Evolutionary conservation across 1,140 invertebrate genomes (phyloP).

Genomic region (Anthonomus grandis): DNA sequence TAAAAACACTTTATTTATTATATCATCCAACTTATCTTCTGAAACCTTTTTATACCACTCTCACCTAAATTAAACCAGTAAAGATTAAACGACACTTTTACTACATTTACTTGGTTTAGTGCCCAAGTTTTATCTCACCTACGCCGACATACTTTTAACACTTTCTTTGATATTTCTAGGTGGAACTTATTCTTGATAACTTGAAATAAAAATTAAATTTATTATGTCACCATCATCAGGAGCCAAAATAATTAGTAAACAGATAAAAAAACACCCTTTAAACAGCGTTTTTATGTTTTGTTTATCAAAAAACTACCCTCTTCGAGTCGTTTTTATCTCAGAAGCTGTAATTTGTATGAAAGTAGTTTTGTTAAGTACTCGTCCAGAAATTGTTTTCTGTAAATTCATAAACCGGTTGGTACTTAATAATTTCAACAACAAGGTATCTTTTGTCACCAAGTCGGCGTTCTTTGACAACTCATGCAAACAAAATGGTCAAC

Average conservation of each 20-base stretch:
- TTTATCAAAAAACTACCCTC: too few species aligned
- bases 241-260: neutral
- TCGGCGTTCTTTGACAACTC: slow-evolving; percentile 24
- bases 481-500: slow-evolving; percentile 30
- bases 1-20: too few species aligned
- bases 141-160: neutral
- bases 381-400: neutral
- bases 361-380: neutral
- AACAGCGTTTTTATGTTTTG: neutral
- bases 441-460: slow-evolving; percentile 3
- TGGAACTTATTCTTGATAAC: neutral
- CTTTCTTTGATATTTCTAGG: neutral
- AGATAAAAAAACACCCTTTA: neutral
- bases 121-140: too few species aligned
- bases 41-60: too few species aligned
- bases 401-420: neutral
- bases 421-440: neutral
- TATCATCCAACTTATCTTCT: too few species aligned
- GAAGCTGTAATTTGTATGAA: neutral
- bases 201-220: neutral
- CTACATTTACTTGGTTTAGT: too few species aligned
- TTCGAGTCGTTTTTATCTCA: neutral
- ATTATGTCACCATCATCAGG: neutral
- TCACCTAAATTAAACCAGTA: too few species aligned
- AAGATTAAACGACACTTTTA: too few species aligned